Conservation (phyloP, 2,797 vertebrate genomes). For the Sternotherus odoratus region DNA sequence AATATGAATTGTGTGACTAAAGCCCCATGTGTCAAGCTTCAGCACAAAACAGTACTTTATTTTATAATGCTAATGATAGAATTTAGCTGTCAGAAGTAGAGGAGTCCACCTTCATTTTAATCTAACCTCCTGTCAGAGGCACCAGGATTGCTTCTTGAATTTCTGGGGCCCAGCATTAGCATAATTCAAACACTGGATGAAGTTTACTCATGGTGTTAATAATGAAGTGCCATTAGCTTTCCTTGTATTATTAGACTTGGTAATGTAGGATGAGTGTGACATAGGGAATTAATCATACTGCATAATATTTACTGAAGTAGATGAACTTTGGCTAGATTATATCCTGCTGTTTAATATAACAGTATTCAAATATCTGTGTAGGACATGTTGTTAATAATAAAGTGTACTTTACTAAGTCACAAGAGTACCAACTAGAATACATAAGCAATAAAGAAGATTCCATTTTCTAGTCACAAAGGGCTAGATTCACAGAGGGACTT, state of each 20-base stretch:
- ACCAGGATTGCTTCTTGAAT: background rate
- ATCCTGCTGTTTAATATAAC: background rate
- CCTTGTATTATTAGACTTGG: background rate
- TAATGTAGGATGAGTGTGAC: background rate
- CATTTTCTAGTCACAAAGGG: background rate
- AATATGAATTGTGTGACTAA: background rate
- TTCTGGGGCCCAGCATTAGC: background rate
- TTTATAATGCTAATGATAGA: background rate
- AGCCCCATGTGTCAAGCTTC: background rate
- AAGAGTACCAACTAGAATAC: background rate
- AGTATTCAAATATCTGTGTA: background rate
- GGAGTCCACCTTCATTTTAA: accelerated
- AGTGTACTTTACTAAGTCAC: background rate
- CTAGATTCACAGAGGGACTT: background rate
- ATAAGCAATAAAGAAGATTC: background rate
- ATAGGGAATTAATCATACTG: background rate
- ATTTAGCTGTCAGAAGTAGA: background rate
- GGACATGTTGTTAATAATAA: background rate
- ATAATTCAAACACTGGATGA: accelerated
- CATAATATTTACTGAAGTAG: background rate
- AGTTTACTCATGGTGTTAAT: background rate
- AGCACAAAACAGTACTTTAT: background rate
- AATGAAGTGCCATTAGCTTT: background rate
- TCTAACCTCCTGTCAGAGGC: background rate
- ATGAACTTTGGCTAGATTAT: background rate